Base-by-base conservation (phyloP, 2,797 vertebrate species). In the Fringilla coelebs region DNA sequence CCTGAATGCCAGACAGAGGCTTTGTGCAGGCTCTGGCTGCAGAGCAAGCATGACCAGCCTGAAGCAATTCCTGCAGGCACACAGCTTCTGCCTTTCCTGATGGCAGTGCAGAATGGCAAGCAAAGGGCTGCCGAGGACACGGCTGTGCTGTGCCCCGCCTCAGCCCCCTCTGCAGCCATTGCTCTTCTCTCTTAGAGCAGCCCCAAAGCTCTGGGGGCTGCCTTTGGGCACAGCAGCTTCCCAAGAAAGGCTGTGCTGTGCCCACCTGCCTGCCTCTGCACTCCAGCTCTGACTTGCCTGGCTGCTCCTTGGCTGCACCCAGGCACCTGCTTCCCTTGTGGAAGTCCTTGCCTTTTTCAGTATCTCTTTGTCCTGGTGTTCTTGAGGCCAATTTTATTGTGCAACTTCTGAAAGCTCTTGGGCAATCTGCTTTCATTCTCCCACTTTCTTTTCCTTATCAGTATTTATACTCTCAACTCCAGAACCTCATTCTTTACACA, bases 391-490 rank as follows among this genome's bases (percentile, higher is more conserved):
- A 63, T 95, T 94, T 94, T 75, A 91, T 77, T 92, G 93, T 73
- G 85, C 58, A 55, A 72, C 87, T 92, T 92, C 62, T 66, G 40
- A 84, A 84, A 92, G 71, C 74, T 89, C 62, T 81, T 79, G 55
- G 84, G 62, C 83, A 94, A 86, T 95, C 89, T 89, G 90, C 75
- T 96, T 96, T 96, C 79, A 80, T 92, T 85, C 94, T 81, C 65
- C 31, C 18, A 28, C 91, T 95, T 94, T 73, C 66, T 36, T 60
- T 76, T 77, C 88, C 70, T 93, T 90, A 94, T 89, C 80, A 71
- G 71, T 94, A 95, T 87, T 92, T 94, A 94, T 91, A 83, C 88
- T 78, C 88, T 94, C 91, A 93, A 89, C 80, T 96, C 75, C 88
- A 81, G 74, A 77, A 88, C 79, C 83, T 91, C 46, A 88, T 85